These are phyloP conservation scores for Cryptophagus acutangulus DNA, from an alignment of 2,888 invertebrate species.

Conservation along the genomic window DNA sequence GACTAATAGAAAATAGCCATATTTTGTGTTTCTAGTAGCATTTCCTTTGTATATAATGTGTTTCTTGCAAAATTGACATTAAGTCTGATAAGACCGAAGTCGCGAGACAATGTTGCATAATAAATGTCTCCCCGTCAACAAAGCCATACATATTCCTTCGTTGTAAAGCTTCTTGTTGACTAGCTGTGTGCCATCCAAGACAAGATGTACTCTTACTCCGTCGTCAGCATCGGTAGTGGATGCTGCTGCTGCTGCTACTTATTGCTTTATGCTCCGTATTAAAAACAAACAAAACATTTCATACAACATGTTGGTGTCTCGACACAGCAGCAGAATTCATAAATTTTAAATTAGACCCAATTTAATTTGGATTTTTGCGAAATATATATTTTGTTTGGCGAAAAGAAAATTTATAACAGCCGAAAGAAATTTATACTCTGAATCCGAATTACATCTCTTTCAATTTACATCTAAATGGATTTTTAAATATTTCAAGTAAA, in stretches of 20 bases:
- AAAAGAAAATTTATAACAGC: no score
- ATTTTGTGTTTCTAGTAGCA: conserved; percentile 1
- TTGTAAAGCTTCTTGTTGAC: conserved; percentile 10
- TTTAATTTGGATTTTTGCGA: not conserved
- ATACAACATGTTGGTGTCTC: not conserved
- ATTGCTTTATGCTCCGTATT: no score
- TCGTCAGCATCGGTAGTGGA: no score
- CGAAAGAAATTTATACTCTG: no score
- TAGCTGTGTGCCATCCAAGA: conserved; percentile 1
- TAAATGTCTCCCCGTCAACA: conserved; percentile 14
- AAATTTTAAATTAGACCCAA: not conserved
- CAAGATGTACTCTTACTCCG: not conserved
- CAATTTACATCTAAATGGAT: no score
- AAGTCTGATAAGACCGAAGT: conserved; percentile 14
- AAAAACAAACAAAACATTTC: conserved; percentile 1
- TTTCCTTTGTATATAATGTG: not conserved
- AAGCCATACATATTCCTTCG: conserved; percentile 9
- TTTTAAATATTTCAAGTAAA: no score
- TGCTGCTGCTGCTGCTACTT: conserved; percentile 1
- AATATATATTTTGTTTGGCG: no score
- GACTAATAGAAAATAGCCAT: no score
- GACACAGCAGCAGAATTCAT: conserved; percentile 1
- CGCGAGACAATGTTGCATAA: conserved; percentile 16
- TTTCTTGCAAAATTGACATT: conserved; percentile 12
- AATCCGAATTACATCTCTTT: no score